A percentile compares a stretch with the other conserved stretches of the same genome.
Conservation (phyloP, 2,113 vertebrate species). For the Periophthalmodon schlosseri region DNA sequence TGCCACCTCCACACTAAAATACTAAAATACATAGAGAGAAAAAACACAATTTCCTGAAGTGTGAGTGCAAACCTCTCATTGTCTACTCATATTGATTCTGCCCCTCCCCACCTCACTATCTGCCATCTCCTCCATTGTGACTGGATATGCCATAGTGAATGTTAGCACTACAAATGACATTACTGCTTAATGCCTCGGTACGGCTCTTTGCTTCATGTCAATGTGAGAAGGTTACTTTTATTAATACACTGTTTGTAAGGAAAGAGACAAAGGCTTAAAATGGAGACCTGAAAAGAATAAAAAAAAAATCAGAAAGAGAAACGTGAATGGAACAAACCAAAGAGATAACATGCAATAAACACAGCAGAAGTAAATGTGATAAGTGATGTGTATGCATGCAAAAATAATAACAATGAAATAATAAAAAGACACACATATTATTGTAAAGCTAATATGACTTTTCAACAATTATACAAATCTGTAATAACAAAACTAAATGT, state of each 20-base stretch:
- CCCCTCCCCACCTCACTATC: conserved; percentile 64
- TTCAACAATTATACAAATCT: background rate
- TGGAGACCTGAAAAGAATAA: conserved; percentile 48
- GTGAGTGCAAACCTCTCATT: conserved; percentile 71
- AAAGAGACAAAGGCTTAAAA: conserved; percentile 24
- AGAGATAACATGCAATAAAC: conserved; percentile 45
- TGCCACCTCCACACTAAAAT: conserved; percentile 17
- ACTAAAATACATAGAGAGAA: conserved; percentile 39
- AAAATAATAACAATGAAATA: conserved; percentile 27
- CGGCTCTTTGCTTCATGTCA: conserved; percentile 30
- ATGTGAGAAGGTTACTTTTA: conserved; percentile 44
- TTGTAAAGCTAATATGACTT: background rate
- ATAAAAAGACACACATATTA: conserved; percentile 8
- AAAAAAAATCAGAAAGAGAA: conserved; percentile 40
- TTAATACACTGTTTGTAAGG: conserved; percentile 47
- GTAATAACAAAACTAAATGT: too few relatives aligned
- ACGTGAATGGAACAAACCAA: conserved; percentile 39
- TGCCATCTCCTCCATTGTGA: conserved; percentile 62
- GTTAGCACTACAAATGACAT: conserved; percentile 53
- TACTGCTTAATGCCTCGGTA: conserved; percentile 41
- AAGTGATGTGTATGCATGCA: conserved; percentile 21
- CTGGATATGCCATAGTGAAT: conserved; percentile 56
- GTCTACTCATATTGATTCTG: conserved; percentile 73
- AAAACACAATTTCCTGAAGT: conserved; percentile 74
- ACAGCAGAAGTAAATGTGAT: conserved; percentile 45